Evolutionary conservation across 2,888 invertebrate genomes (phyloP), one percentile per base, ranked within the genome.

Genomic region (Acholoe squamosa): DNA sequence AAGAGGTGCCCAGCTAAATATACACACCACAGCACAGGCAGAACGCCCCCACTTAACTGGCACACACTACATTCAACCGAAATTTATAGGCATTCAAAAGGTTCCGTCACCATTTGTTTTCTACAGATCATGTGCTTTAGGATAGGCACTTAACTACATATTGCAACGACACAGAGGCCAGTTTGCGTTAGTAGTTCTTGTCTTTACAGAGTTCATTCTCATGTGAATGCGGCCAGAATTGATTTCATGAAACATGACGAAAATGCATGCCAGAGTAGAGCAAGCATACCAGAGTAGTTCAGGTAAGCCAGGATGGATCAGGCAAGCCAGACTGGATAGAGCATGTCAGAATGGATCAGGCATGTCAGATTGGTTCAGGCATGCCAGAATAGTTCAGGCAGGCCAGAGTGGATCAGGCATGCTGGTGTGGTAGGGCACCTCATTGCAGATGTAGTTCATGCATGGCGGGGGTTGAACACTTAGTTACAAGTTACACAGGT

Each of bases 341-440:
- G n/a, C n/a, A n/a, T n/a, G n/a, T n/a, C n/a, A n/a, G n/a, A n/a
- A n/a, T n/a, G n/a, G n/a, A n/a, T n/a, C n/a, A n/a, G n/a, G n/a
- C n/a, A n/a, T n/a, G n/a, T n/a, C n/a, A n/a, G n/a, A n/a, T n/a
- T n/a, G n/a, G n/a, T n/a, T n/a, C n/a, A n/a, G n/a, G n/a, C n/a
- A n/a, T n/a, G n/a, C n/a, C n/a, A n/a, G n/a, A n/a, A n/a, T n/a
- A n/a, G n/a, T n/a, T n/a, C n/a, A n/a, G n/a, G n/a, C n/a, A n/a
- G n/a, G n/a, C n/a, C n/a, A n/a, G n/a, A n/a, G n/a, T n/a, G n/a
- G n/a, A n/a, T n/a, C n/a, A n/a, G n/a, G 12, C 71, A 71, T 71
- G 71, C 71, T 71, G 71, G 28, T 71, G 71, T 71, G 31, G 61
- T 61, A 61, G 61, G 61, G 71, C 71, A 71, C 71, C 71, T 25